These are phyloP conservation scores for Oxyruncus cristatus DNA, from an alignment of 2,113 vertebrate genomes.

Conservation along the genomic window DNA sequence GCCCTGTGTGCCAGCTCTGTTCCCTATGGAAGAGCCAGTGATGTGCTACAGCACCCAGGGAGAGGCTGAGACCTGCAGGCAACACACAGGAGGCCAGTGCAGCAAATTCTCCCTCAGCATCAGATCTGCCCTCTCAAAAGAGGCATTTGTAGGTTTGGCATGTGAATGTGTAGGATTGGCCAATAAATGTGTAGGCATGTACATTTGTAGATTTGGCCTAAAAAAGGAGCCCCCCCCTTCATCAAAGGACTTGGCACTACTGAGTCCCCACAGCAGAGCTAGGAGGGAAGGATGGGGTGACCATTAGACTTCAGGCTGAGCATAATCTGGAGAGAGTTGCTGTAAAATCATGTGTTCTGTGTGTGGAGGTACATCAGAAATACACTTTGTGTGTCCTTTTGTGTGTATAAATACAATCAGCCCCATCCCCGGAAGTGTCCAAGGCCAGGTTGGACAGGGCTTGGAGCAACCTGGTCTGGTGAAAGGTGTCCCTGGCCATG, in stretches of 20 bases:
- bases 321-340: accelerated
- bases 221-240: not conserved
- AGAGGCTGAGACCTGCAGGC: not conserved
- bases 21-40: not conserved
- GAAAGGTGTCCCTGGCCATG: not conserved
- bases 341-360: accelerated
- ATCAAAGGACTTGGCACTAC: not conserved
- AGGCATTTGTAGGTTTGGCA: too few species aligned
- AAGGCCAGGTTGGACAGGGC: accelerated
- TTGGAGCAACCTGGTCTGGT: not conserved
- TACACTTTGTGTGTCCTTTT: not conserved
- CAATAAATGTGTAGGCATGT: not conserved
- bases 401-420: not conserved
- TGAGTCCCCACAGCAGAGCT: not conserved
- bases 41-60: not conserved
- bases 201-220: not conserved
- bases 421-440: not conserved
- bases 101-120: not conserved
- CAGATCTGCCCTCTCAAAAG: not conserved
- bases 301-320: not conserved
- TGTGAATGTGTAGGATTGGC: not conserved
- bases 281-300: not conserved
- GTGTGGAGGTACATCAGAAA: not conserved
- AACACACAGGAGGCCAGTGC: not conserved
- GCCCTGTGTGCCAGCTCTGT: not conserved